Conservation (phyloP, 2,113 vertebrate species). For the Stegastes partitus region DNA sequence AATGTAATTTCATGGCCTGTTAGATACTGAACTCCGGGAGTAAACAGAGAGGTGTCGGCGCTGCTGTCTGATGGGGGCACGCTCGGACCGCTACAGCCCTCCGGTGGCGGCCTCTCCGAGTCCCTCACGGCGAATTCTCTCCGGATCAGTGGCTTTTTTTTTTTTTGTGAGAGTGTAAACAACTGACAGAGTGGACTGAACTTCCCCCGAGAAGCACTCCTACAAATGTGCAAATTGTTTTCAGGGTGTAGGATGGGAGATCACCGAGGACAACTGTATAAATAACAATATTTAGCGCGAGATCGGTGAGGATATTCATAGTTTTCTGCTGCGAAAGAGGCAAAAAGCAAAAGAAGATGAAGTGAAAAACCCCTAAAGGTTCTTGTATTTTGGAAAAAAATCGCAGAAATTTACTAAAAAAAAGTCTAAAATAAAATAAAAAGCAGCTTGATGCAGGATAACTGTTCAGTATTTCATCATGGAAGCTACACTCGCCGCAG, state of each 20-base stretch:
- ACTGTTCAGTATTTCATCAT: conserved; percentile 5
- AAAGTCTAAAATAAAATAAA: conserved; percentile 1
- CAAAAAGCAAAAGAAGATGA: neutral
- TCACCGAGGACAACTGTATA: conserved; percentile 3
- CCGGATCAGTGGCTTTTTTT: conserved; percentile 50
- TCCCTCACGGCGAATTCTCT: conserved; percentile 34
- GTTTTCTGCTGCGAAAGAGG: neutral
- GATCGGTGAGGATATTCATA: conserved; percentile 9
- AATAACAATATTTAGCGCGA: conserved; percentile 32
- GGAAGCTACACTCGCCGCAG: neutral
- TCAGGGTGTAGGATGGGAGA: neutral
- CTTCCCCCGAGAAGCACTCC: conserved; percentile 50
- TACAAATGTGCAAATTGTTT: conserved; percentile 10
- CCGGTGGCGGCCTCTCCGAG: conserved; percentile 3
- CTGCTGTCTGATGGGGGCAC: conserved; percentile 43
- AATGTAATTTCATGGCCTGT: conserved; percentile 84
- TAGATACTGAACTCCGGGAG: conserved; percentile 69
- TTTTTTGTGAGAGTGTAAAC: conserved; percentile 64
- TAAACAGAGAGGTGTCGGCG: conserved; percentile 66
- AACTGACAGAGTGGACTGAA: conserved; percentile 57
- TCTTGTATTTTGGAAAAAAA: too few relatives aligned
- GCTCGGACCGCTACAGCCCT: conserved; percentile 29
- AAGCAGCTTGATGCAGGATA: neutral
- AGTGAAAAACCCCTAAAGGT: too few relatives aligned
- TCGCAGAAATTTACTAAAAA: neutral